Evolutionary conservation across 2,888 invertebrate genomes (phyloP).

Genomic region (Cephus sareptanus): DNA sequence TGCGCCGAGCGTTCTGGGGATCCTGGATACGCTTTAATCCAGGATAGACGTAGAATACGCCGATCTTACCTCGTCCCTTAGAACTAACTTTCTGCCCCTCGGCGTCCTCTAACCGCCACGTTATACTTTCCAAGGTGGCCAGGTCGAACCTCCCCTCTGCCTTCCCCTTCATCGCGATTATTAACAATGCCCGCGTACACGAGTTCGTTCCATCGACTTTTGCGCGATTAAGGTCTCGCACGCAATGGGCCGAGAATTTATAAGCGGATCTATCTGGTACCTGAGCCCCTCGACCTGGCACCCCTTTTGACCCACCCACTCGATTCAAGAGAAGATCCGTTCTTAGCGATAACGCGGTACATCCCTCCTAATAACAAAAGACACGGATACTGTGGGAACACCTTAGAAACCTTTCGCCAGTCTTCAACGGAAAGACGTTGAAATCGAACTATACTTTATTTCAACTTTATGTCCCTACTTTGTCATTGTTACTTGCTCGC

Average conservation of each 20-base stretch:
- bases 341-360: background rate
- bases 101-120: conserved; percentile 13
- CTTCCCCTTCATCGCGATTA: background rate
- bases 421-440: background rate
- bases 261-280: conserved; percentile 2
- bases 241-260: conserved; percentile 1
- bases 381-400: background rate
- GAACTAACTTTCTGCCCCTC: conserved; percentile 1
- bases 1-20: conserved; percentile 13
- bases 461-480: background rate
- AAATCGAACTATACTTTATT: background rate
- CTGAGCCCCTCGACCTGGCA: background rate
- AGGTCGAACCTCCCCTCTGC: background rate
- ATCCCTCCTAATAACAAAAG: background rate
- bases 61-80: conserved; percentile 17
- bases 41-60: conserved; percentile 29
- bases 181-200: background rate
- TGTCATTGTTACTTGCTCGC: background rate
- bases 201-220: conserved; percentile 3
- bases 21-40: conserved; percentile 22
- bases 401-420: background rate
- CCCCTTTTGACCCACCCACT: background rate
- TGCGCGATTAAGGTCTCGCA: conserved; percentile 5
- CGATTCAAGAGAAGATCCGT: background rate
- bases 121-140: background rate